Conservation (phyloP, 1,140 invertebrate species). For the Drosophila parvula region DNA sequence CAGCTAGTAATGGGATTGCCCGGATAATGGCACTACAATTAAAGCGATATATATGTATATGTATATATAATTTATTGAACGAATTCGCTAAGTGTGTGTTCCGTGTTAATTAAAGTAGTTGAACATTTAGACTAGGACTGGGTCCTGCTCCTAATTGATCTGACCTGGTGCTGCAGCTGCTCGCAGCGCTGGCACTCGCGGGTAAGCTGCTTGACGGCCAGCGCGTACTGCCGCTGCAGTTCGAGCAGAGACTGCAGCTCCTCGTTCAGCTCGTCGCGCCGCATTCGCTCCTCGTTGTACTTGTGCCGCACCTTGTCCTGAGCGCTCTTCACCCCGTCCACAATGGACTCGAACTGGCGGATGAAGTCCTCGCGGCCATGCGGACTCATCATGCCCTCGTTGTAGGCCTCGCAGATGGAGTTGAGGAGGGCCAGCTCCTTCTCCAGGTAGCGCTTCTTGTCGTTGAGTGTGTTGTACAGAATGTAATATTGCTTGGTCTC, state of each 20-base stretch:
- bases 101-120: constrained; percentile 32
- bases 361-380: constrained; percentile 93
- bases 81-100: constrained; percentile 40
- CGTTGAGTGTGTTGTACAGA: constrained; percentile 97
- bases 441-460: constrained; percentile 95
- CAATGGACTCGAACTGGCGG: constrained; percentile 93
- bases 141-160: constrained; percentile 68
- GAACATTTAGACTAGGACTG: constrained; percentile 27
- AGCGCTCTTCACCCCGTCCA: constrained; percentile 92
- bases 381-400: constrained; percentile 89
- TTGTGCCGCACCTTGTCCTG: constrained; percentile 89
- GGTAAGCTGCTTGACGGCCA: constrained; percentile 92
- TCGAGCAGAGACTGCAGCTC: constrained; percentile 90
- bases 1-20: constrained; percentile 4
- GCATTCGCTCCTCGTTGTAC: constrained; percentile 89
- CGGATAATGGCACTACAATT: constrained; percentile 20
- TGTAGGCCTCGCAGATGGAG: constrained; percentile 97
- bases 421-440: constrained; percentile 96
- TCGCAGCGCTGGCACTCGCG: constrained; percentile 90
- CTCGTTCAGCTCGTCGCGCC: constrained; percentile 89
- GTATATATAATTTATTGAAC: constrained; percentile 48
- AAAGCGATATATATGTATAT: background rate
- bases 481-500: constrained; percentile 99
- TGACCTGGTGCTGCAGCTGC: constrained; percentile 84
- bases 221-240: constrained; percentile 92